A percentile compares a stretch with the other conserved stretches of the same genome.
phyloP scores from a whole-genome alignment of 2,888 invertebrate genomes.

The Orgyia antiqua region DNA sequence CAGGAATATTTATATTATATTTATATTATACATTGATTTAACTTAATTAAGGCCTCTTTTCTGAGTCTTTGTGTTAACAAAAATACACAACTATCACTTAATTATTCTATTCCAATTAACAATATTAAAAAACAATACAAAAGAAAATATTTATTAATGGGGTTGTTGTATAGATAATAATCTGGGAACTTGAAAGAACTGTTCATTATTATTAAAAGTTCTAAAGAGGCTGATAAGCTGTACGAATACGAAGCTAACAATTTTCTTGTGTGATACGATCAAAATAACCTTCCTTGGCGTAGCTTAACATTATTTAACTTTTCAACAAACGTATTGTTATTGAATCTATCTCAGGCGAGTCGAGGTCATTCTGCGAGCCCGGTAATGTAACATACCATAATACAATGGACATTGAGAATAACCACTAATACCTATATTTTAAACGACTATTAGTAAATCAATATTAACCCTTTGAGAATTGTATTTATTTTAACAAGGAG shows the following conservation, averaged over 20 bases:
- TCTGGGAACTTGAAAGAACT: conserved; percentile 31
- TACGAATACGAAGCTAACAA: conserved; percentile 38
- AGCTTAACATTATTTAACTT: conserved; percentile 49
- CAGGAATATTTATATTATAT: no score
- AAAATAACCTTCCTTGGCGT: conserved; percentile 43
- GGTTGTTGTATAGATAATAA: conserved; percentile 25
- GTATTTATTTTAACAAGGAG: no score
- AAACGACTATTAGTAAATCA: no score
- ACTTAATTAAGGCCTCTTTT: conserved; percentile 4
- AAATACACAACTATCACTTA: not conserved
- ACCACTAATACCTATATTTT: conserved; percentile 31
- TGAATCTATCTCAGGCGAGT: conserved; percentile 37
- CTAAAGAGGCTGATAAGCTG: conserved; percentile 30
- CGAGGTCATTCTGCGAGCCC: conserved; percentile 20
- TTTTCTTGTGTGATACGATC: conserved; percentile 45
- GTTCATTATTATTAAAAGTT: conserved; percentile 31
- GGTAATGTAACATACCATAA: conserved; percentile 22
- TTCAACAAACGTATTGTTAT: conserved; percentile 59
- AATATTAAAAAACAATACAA: conserved; percentile 13
- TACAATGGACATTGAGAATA: conserved; percentile 37
- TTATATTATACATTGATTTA: conserved; percentile 11
- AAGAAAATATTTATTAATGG: conserved; percentile 25
- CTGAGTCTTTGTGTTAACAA: not conserved
- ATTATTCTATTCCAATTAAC: no score
- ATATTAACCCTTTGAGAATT: no score